These are phyloP conservation scores for Chromobotia macracanthus DNA, from an alignment of 2,797 vertebrate species.

Conservation along the genomic window DNA sequence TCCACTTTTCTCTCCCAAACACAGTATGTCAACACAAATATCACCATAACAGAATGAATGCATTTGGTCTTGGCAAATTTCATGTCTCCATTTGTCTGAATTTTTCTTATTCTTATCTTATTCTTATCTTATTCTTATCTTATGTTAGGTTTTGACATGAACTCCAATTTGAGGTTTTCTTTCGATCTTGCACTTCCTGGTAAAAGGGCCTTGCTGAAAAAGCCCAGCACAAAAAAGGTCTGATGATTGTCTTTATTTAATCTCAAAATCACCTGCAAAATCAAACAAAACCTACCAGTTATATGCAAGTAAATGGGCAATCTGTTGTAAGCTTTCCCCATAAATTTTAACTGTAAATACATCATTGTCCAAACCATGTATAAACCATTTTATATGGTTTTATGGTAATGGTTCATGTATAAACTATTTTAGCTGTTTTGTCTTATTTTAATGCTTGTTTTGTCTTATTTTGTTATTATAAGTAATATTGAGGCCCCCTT, in stretches of 20 bases:
- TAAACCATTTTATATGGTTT: too few species aligned
- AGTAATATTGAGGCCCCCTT: too few species aligned
- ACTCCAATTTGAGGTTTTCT: slow-evolving; percentile 89
- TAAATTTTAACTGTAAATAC: neutral
- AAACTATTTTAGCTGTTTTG: too few species aligned
- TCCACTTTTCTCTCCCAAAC: slow-evolving; percentile 86
- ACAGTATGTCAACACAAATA: slow-evolving; percentile 74
- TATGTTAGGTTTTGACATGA: slow-evolving; percentile 86
- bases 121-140: too few species aligned
- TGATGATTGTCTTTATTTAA: neutral
- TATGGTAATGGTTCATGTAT: too few species aligned
- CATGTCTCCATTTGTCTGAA: slow-evolving; percentile 5
- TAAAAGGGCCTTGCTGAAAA: slow-evolving; percentile 86
- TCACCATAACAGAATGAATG: neutral
- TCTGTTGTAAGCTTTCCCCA: too few species aligned
- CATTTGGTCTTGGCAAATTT: neutral
- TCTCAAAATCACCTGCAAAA: slow-evolving; percentile 1
- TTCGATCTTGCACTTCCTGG: slow-evolving; percentile 89
- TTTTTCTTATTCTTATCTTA: slow-evolving; percentile 19
- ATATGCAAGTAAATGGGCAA: neutral
- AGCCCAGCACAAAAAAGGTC: slow-evolving; percentile 86
- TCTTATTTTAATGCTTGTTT: too few species aligned
- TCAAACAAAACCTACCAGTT: neutral
- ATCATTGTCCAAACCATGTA: neutral
- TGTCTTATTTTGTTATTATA: too few species aligned